Evolutionary conservation across 2,888 invertebrate species (phyloP), one percentile per base, ranked within the genome.

Genomic region (Exocentrus adspersus): DNA sequence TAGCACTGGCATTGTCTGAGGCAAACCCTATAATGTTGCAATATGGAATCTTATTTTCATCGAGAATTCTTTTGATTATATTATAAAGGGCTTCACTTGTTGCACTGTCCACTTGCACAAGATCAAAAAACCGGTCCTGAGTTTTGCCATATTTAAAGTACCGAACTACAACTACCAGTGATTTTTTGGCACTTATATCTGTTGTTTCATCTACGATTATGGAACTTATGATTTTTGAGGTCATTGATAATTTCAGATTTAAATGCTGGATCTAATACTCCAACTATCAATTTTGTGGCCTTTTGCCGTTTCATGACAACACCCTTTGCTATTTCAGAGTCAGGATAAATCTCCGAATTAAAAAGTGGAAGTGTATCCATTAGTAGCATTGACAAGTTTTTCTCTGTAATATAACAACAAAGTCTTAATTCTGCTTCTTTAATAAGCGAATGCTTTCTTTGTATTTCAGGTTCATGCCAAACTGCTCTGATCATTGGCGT

Each of bases 181-280:
- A 30, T 51, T 65, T 62, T 51, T 48, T 46, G n/a, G 48, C 17
- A 9, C 60, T 53, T 20, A 61, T 30, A 48, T 64, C 67, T 20
- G 67, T 64, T 6, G 63, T 67, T 54, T 66, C 60, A 56, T 63
- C 66, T 21, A 66, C 60, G 28, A 66, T 63, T 16, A 63, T 21
- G 2, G 54, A 60, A 60, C 61, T 64, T 51, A 37, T 41, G 20
- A 32, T 37, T 19, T 53, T 21, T 14, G n/a, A 42, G 14, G 20
- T 19, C 41, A n/a, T 37, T 53, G 32, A 41, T 20, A 42, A 53
- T 24, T 41, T 19, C n/a, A 37, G 21, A 24, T 41, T 41, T 37
- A 53, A 16, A 41, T 53, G 37, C 53, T 17, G 41, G 53, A 21
- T 53, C 41, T 12, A 53, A 21, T 53, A 41, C 41, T 6, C 41